Evolutionary conservation across 2,797 vertebrate species (phyloP).

Genomic region (Chiroxiphia lanceolata): DNA sequence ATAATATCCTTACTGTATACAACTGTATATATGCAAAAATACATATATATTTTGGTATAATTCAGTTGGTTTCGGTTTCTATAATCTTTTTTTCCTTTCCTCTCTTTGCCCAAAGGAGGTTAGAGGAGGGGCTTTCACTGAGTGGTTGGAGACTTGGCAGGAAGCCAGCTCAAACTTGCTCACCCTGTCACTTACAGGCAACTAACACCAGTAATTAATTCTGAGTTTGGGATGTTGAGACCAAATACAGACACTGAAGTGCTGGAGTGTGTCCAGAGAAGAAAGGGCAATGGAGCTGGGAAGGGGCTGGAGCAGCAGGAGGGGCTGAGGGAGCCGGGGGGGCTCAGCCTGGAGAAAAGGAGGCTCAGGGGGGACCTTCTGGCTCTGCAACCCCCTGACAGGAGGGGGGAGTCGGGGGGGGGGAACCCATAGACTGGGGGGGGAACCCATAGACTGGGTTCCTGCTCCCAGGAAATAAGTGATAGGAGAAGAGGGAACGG

Average conservation of each 20-base stretch:
- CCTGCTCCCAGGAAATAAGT: background rate
- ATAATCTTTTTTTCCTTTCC: too few relatives aligned
- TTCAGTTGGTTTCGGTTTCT: too few relatives aligned
- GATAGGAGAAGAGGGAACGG: background rate
- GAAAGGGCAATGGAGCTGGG: background rate
- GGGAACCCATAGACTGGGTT: too few relatives aligned
- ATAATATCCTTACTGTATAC: too few relatives aligned
- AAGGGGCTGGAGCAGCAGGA: background rate
- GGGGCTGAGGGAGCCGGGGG: background rate
- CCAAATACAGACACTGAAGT: background rate
- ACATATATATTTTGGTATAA: too few relatives aligned
- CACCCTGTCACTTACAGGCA: background rate
- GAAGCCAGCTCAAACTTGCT: too few relatives aligned
- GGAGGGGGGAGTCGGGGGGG: background rate
- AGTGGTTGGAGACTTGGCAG: too few relatives aligned
- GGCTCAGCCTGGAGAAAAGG: too few relatives aligned
- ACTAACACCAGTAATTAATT: background rate
- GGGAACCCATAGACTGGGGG: too few relatives aligned
- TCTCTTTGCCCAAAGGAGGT: too few relatives aligned
- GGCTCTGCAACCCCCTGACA: background rate
- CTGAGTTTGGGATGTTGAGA: background rate
- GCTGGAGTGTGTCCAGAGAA: background rate
- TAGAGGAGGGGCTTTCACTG: too few relatives aligned
- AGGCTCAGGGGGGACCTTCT: background rate
- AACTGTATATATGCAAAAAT: too few relatives aligned